Conservation (phyloP, 1,140 invertebrate species). For the Lithobius niger region DNA sequence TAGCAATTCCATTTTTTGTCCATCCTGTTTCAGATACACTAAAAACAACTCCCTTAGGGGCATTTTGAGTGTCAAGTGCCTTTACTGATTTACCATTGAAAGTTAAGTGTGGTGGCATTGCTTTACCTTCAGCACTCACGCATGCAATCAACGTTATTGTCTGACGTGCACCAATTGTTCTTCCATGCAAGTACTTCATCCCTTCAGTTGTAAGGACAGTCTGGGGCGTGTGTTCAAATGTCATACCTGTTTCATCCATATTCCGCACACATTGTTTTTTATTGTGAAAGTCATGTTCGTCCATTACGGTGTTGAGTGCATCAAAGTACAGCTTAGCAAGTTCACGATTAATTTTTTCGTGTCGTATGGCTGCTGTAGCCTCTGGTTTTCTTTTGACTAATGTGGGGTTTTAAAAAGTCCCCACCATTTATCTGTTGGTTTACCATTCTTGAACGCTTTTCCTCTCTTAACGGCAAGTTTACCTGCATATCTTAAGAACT, state of each 20-base stretch:
- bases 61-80: background rate
- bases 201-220: slow-evolving; percentile 9
- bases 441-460: too few species aligned
- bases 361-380: background rate
- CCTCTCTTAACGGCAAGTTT: background rate
- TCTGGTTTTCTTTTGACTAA: slow-evolving; percentile 5
- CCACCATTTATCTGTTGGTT: too few species aligned
- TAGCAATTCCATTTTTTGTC: background rate
- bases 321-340: background rate
- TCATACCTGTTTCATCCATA: slow-evolving; percentile 4
- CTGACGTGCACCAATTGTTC: slow-evolving; percentile 8
- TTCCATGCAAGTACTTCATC: slow-evolving; percentile 4
- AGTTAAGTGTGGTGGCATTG: background rate
- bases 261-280: background rate
- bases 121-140: background rate
- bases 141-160: slow-evolving; percentile 4
- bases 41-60: background rate
- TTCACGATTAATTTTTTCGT: background rate
- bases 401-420: too few species aligned
- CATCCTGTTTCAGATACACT: background rate
- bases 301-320: background rate
- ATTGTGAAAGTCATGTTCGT: background rate
- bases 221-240: background rate
- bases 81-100: background rate
- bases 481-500: background rate